These are phyloP conservation scores for Bolinopsis microptera DNA, from an alignment of 37 sponge, comb jelly and placozoan species.

Conservation along the genomic window DNA sequence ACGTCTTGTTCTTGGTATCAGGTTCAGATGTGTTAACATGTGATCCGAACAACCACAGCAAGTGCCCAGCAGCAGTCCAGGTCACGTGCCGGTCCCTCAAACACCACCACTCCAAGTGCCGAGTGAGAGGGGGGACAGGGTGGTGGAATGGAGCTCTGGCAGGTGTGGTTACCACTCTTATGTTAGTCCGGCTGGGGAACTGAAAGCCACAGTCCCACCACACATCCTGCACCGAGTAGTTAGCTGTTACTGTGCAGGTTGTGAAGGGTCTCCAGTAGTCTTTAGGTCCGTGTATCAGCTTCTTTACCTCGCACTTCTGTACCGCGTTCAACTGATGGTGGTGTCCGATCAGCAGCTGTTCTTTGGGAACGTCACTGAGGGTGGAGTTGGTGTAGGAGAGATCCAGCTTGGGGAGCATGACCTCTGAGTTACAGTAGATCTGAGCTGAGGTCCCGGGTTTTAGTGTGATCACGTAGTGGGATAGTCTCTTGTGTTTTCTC, in stretches of 20 bases:
- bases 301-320: neutral
- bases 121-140: neutral
- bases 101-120: constrained; percentile 28
- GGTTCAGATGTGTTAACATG: neutral
- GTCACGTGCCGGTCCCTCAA: neutral
- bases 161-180: constrained; percentile 4
- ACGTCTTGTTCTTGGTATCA: neutral
- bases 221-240: neutral
- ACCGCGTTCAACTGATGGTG: neutral
- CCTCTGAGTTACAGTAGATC: neutral
- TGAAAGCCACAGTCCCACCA: neutral
- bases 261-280: neutral
- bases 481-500: neutral
- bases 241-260: neutral
- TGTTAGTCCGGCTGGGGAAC: neutral
- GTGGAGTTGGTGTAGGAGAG: neutral
- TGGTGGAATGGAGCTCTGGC: neutral
- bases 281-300: neutral
- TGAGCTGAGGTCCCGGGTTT: neutral
- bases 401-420: neutral
- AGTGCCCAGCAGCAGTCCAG: neutral
- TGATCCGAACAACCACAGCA: neutral
- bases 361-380: neutral
- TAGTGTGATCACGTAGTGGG: neutral
- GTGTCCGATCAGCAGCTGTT: neutral